Evolutionary conservation across 2,113 vertebrate genomes (phyloP).

Genomic region (Pachycephala philippinensis): DNA sequence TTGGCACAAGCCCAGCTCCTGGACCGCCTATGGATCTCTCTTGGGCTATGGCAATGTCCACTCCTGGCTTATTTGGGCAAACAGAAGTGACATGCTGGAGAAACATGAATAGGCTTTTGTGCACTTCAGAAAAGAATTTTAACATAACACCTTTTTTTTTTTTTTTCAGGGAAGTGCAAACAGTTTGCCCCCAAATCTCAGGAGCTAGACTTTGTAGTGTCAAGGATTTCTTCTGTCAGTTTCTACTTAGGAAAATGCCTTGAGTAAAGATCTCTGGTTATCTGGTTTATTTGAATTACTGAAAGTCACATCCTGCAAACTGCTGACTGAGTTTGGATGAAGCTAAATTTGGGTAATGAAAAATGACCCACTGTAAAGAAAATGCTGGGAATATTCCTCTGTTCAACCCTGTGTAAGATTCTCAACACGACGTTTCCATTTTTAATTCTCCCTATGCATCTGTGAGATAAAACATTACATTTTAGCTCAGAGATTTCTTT

Average conservation of each 20-base stretch:
- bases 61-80: background rate
- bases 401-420: background rate
- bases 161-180: background rate
- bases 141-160: background rate
- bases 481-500: background rate
- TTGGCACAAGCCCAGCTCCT: background rate
- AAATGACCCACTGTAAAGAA: background rate
- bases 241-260: background rate
- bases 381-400: background rate
- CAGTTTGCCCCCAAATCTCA: background rate
- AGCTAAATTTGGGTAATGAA: background rate
- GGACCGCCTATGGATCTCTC: background rate
- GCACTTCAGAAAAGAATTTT: background rate
- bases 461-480: background rate
- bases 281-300: background rate
- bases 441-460: background rate
- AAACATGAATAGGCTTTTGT: background rate
- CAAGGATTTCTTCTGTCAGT: background rate
- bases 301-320: background rate
- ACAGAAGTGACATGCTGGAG: background rate
- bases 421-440: background rate
- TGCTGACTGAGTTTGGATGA: conserved; percentile 1
- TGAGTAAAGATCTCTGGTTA: background rate
- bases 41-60: background rate
- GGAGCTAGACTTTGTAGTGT: background rate